Evolutionary conservation across 2,888 invertebrate genomes (phyloP), one percentile per base, ranked within the genome.

Genomic region (Baccha elongata): DNA sequence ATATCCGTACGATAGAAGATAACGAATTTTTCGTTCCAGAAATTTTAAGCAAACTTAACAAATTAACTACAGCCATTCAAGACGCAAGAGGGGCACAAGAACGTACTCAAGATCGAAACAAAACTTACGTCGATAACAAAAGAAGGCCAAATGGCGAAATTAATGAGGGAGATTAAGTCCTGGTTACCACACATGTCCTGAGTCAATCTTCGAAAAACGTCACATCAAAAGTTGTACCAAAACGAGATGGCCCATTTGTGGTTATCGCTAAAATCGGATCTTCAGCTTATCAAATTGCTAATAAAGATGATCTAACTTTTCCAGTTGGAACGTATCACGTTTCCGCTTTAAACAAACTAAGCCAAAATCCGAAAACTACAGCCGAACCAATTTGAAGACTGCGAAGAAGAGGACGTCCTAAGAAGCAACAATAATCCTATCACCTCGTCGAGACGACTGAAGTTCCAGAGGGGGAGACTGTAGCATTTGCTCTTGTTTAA

Each of bases 1-100:
- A 88, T 68, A 50, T 87, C 13, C 52, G 85, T 32, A 11, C 52
- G 1, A 84, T 88, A 7, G 40, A 86, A 0, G 23, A 78, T 5
- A 60, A 72, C 6, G 88, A 88, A 60, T 60, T 60, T 21, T 65
- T 71, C 26, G 44, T 72, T 15, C 65, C 71, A 13, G 37, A 65
- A 58, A 71, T 78, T 6, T 65, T 26, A 11, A 37, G 55, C 37
- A 40, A 29, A 13, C 32, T 53, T 13, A 3, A 23, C 6, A 65
- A 65, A 8, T 17, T 68, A 11, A 4, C 50, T n/a, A 10, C 2
- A 21, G 17, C 21, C 17, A n/a, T 13, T 67, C n/a, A 67, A 40
- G 40, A 11, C 32, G 65, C 52, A 2, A 35, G 17, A 26, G 40
- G 37, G 52, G 26, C 50, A 1, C 32, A 13, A 3, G 32, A 55